Conservation (phyloP, 2,797 vertebrate genomes). For the Phataginus tricuspis region DNA sequence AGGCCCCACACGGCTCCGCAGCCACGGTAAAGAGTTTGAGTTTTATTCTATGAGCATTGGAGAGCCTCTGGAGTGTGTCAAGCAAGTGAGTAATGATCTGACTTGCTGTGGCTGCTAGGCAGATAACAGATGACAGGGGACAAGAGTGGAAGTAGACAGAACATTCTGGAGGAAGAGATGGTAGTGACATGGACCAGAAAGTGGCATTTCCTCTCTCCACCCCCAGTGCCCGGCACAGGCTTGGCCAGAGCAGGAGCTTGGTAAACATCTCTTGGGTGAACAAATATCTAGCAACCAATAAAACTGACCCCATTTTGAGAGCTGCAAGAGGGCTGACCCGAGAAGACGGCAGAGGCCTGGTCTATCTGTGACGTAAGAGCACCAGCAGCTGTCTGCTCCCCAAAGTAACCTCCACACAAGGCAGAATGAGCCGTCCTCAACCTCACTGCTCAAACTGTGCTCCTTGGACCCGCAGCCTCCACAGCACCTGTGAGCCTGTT, state of each 20-base stretch:
- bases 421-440: background rate
- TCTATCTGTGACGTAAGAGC: background rate
- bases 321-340: background rate
- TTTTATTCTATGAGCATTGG: background rate
- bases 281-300: background rate
- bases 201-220: background rate
- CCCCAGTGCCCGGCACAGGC: background rate
- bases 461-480: background rate
- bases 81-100: background rate
- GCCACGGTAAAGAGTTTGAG: background rate
- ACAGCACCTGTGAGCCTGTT: no score
- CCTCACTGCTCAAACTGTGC: background rate
- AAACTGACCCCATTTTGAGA: background rate
- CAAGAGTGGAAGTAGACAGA: background rate
- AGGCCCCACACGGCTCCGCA: background rate
- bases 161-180: background rate
- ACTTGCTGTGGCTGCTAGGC: background rate
- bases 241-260: background rate
- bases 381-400: background rate
- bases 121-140: background rate
- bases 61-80: background rate
- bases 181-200: background rate
- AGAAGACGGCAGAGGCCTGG: background rate
- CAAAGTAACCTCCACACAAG: background rate
- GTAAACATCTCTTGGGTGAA: background rate